These are phyloP conservation scores for Tragopan temminckii DNA, from an alignment of 2,797 vertebrate genomes.

Conservation along the genomic window DNA sequence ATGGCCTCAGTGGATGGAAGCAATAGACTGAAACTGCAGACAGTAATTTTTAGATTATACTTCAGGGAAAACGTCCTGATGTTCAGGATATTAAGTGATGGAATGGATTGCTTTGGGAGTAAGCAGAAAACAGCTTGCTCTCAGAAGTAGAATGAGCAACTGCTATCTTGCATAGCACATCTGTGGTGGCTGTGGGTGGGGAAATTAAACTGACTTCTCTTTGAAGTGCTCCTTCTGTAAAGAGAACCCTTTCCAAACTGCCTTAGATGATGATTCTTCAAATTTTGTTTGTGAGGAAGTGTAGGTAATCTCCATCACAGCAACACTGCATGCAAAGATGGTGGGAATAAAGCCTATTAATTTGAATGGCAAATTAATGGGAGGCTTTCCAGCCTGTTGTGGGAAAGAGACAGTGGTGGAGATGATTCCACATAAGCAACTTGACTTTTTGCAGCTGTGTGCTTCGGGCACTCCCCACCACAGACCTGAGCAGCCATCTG, in stretches of 20 bases:
- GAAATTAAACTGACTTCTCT: not conserved
- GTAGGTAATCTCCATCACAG: not conserved
- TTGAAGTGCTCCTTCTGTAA: not conserved
- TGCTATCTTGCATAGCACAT: not conserved
- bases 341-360: conserved; percentile 32
- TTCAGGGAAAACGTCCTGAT: not conserved
- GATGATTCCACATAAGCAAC: not conserved
- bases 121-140: not conserved
- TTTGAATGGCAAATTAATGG: conserved; percentile 44
- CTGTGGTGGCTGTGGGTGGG: not conserved
- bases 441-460: not conserved
- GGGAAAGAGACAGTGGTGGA: not conserved
- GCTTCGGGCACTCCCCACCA: not conserved
- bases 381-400: conserved; percentile 3
- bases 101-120: not conserved
- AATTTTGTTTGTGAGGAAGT: not conserved
- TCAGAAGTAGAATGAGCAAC: not conserved
- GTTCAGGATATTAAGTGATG: not conserved
- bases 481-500: not conserved
- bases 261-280: not conserved
- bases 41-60: not conserved
- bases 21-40: not conserved
- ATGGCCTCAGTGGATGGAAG: fast-evolving
- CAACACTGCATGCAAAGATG: not conserved
- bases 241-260: not conserved